phyloP scores from a whole-genome alignment of 1,140 invertebrate genomes.

The Brachionus angularis region DNA sequence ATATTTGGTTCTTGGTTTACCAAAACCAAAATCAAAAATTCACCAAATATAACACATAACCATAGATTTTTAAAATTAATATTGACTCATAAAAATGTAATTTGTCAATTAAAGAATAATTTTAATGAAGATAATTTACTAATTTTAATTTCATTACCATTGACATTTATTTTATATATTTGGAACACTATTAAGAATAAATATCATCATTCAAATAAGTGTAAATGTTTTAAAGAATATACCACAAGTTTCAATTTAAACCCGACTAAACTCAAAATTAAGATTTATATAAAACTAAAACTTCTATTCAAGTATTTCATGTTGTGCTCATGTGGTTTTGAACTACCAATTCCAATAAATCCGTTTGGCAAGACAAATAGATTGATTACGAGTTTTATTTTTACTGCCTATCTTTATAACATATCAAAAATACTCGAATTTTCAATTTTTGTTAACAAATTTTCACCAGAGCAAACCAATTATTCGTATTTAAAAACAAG shows the following conservation, averaged over 20 bases:
- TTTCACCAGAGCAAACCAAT: no score
- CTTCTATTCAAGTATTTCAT: neutral
- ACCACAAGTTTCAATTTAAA: neutral
- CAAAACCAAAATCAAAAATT: neutral
- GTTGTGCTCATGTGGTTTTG: neutral
- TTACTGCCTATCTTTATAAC: neutral
- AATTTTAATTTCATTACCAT: neutral
- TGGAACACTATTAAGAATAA: neutral
- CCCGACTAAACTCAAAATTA: neutral
- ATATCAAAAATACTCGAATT: constrained; percentile 31
- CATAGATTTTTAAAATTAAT: no score
- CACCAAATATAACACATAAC: no score
- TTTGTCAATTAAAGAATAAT: neutral
- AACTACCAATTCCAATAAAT: constrained; percentile 2
- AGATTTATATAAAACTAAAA: neutral
- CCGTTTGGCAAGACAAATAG: constrained; percentile 12
- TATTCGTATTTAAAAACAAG: no score
- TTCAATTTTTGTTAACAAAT: neutral
- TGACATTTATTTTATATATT: neutral
- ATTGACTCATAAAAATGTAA: no score
- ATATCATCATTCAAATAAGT: neutral
- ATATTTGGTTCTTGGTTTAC: neutral
- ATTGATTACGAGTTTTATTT: constrained; percentile 25
- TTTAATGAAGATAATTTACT: neutral
- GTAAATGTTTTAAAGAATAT: neutral